A percentile compares a stretch with the other conserved stretches of the same genome.
phyloP scores from a whole-genome alignment of 2,888 invertebrate genomes.

The Calameuta idolon region DNA sequence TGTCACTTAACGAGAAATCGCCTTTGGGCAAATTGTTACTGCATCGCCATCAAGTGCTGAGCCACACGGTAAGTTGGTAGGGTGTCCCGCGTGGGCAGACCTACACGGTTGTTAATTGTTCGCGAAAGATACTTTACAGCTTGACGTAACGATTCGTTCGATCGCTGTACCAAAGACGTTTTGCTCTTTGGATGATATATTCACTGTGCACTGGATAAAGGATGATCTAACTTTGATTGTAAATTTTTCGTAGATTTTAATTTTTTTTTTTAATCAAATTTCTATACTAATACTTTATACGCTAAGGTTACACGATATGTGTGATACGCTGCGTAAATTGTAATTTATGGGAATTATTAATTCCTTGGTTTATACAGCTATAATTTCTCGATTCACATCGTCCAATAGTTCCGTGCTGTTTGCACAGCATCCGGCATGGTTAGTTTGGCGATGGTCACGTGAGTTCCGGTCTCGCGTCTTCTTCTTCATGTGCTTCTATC shows the following conservation, averaged over 20 bases:
- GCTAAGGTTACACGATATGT: neutral
- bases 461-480: conserved; percentile 51
- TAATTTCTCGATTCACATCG: conserved; percentile 51
- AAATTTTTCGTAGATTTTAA: neutral
- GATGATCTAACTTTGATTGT: neutral
- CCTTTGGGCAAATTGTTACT: conserved; percentile 56
- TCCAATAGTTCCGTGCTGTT: conserved; percentile 49
- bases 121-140: conserved; percentile 57
- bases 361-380: neutral
- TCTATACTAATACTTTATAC: neutral
- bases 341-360: neutral
- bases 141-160: neutral
- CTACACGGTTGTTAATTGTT: conserved; percentile 59
- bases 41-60: conserved; percentile 31
- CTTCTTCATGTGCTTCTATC: conserved; percentile 43
- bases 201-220: neutral
- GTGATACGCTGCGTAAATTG: neutral
- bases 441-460: conserved; percentile 51
- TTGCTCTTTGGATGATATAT: neutral
- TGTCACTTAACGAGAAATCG: conserved; percentile 64
- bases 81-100: conserved; percentile 45
- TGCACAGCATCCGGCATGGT: conserved; percentile 49
- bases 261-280: neutral
- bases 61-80: conserved; percentile 20
- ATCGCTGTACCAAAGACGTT: neutral